A percentile compares a stretch with the other conserved stretches of the same genome.
phyloP scores from a whole-genome alignment of 2,888 invertebrate genomes.

The Rhodophaea formosa region DNA sequence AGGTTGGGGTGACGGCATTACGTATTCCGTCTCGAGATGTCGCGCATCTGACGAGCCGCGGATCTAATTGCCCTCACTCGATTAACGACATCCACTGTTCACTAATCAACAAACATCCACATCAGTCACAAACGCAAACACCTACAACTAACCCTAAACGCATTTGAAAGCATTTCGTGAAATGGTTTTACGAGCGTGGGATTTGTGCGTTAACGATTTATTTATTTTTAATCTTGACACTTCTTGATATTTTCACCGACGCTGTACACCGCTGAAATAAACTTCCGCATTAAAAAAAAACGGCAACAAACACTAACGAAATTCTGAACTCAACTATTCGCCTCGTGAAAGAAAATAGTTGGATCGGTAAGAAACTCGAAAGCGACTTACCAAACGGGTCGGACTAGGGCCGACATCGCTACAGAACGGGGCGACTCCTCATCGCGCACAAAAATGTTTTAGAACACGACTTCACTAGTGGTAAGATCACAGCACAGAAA shows the following conservation, averaged over 20 bases:
- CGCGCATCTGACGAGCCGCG: constrained; percentile 56
- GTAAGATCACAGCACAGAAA: constrained; percentile 59
- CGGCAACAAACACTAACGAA: constrained; percentile 35
- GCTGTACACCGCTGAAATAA: constrained; percentile 67
- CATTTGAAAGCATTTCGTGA: constrained; percentile 79
- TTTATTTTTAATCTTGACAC: constrained; percentile 54
- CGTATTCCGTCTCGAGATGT: constrained; percentile 57
- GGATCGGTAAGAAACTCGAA: constrained; percentile 32
- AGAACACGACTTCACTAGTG: constrained; percentile 54
- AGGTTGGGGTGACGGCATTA: constrained; percentile 41
- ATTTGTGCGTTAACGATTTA: constrained; percentile 73
- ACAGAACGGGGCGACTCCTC: constrained; percentile 67
- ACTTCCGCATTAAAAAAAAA: constrained; percentile 41
- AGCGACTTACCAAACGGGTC: constrained; percentile 78
- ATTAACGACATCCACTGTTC: constrained; percentile 41
- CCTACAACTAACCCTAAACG: constrained; percentile 34
- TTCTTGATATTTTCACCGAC: constrained; percentile 59
- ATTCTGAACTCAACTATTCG: constrained; percentile 43
- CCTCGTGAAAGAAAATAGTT: constrained; percentile 47
- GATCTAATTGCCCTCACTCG: constrained; percentile 51
- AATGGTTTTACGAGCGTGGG: constrained; percentile 81
- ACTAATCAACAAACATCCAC: constrained; percentile 39
- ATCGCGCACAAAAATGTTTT: constrained; percentile 65
- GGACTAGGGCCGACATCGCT: constrained; percentile 81
- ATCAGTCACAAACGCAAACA: constrained; percentile 28